Base-by-base conservation (phyloP, 92 coral and sea anemone species). In the Phenganax marumi region DNA sequence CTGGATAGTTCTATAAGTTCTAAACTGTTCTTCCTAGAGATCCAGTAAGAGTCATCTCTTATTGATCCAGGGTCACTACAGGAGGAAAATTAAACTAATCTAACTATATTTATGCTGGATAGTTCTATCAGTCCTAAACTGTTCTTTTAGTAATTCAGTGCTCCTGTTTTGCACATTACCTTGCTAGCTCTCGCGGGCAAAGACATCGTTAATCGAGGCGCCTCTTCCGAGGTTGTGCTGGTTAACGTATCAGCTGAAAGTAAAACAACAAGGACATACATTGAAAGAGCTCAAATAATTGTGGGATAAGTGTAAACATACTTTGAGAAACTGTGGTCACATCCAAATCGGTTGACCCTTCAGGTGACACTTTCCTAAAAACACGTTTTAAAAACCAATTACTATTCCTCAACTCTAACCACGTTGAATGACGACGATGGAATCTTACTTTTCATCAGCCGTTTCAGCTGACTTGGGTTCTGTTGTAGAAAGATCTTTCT, bases 281-380 rank as follows among this genome's bases (percentile, higher is more conserved):
- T 7, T 10, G 23, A 12, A 26, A 46, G 26, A 25, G 3, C 19
- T n/a, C 10, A 68, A 7, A 43, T 19, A 14, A 56, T 1, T 1
- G 63, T 13, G 1, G 21, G 63, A 1, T 56, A 56, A 13, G 63
- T 14, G 16, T 2, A 56, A 33, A 33, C 43, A 33, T 63, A 70
- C 76, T 53, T 73, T 73, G 58, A 18, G 56, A 48, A 0, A 73
- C 62, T 48, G 79, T 2, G 8, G 60, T 73, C 55, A 73, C 8
- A 10, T 73, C 61, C 2, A 73, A 23, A 7, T 73, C 79, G 7
- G 10, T 73, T 25, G 79, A 60, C 17, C 79, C 23, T 50, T 73
- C 79, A 7, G 79, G 79, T 7, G 79, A 73, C 2, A 25, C 19
- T 48, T 73, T 73, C 58, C 79, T 73, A 60, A 25, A 73, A 73